Conservation (phyloP, 2,797 vertebrate genomes). For the Melanotaenia maccullochi region DNA sequence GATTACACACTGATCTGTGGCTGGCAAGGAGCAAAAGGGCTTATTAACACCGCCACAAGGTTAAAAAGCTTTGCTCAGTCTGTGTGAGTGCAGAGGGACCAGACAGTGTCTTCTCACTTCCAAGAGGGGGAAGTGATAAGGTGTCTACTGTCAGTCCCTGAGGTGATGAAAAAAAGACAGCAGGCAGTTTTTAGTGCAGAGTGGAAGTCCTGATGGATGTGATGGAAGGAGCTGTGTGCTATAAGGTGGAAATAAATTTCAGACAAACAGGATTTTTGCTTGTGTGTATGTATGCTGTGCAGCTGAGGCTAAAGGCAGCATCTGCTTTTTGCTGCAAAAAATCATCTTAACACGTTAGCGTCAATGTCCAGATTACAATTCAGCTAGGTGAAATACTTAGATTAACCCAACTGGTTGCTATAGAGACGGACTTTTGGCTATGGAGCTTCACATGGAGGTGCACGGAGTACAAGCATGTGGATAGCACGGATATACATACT, state of each 20-base stretch:
- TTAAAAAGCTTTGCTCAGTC: conserved; percentile 68
- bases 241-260: background rate
- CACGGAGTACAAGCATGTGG: background rate
- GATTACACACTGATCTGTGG: conserved; percentile 67
- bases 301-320: background rate
- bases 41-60: conserved; percentile 63
- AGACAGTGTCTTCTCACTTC: conserved; percentile 41
- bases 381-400: background rate
- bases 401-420: conserved; percentile 30
- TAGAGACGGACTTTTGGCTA: conserved; percentile 20
- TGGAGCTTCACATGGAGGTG: background rate
- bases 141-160: conserved; percentile 7
- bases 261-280: background rate
- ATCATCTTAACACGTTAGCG: background rate
- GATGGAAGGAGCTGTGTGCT: conserved; percentile 1
- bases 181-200: conserved; percentile 10
- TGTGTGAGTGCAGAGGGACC: conserved; percentile 31
- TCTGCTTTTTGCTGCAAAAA: conserved; percentile 2
- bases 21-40: conserved; percentile 50
- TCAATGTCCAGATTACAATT: background rate
- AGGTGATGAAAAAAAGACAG: conserved; percentile 9
- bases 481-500: background rate
- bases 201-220: conserved; percentile 9
- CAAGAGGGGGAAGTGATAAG: conserved; percentile 43
- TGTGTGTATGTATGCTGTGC: background rate